These are phyloP conservation scores for Didymodactylos carnosus DNA, from an alignment of 2,888 invertebrate species.

Conservation along the genomic window DNA sequence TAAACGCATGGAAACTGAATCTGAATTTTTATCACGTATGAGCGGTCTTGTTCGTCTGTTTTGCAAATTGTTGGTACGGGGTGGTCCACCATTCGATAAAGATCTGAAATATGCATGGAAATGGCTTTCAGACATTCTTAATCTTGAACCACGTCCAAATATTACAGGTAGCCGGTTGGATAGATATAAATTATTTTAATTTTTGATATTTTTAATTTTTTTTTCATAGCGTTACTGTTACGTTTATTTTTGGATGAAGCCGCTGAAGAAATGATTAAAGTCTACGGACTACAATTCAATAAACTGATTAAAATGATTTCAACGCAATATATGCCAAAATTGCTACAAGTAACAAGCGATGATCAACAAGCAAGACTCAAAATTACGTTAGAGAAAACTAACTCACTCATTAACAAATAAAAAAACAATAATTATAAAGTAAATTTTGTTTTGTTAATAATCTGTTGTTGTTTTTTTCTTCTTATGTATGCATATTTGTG, in stretches of 20 bases:
- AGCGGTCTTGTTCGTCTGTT: constrained; percentile 60
- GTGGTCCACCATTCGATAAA: constrained; percentile 27
- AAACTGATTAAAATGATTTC: background rate
- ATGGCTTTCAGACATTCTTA: constrained; percentile 57
- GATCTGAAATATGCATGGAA: constrained; percentile 56
- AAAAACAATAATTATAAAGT: too few species aligned
- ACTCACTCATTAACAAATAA: too few species aligned
- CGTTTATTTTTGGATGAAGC: background rate
- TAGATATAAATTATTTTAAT: too few species aligned
- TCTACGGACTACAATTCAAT: background rate
- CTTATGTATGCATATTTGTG: too few species aligned
- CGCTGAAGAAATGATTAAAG: background rate
- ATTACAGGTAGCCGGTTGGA: constrained; percentile 60
- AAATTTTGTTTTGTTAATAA: too few species aligned
- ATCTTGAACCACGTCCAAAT: constrained; percentile 53
- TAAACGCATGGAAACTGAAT: constrained; percentile 56
- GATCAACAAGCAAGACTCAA: background rate
- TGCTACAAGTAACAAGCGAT: background rate
- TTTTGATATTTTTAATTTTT: too few species aligned
- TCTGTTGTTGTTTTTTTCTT: too few species aligned
- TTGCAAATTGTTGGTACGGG: constrained; percentile 55
- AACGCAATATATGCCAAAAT: background rate
- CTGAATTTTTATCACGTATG: constrained; percentile 63
- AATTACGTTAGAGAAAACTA: background rate
- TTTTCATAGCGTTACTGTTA: background rate